Evolutionary conservation across 1,140 invertebrate species (phyloP), one percentile per base, ranked within the genome.

Genomic region (Spodoptera litura): DNA sequence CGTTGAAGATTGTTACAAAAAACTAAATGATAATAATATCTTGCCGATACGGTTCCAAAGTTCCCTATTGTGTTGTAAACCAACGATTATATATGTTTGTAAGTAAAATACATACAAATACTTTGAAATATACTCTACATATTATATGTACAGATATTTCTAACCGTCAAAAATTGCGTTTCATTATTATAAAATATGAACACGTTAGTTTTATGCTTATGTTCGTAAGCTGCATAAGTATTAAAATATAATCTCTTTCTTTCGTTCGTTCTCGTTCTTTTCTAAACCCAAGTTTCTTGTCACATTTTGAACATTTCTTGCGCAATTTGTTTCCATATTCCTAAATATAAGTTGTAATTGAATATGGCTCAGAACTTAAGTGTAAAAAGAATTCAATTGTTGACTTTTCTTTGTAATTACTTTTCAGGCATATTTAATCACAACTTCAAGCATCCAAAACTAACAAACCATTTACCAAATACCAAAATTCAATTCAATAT

Each of bases 141-240:
- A 51, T 44, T 44, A 31, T 76, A 76, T 76, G 58, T 53, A 76
- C 73, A 77, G 75, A 51, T 53, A 78, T 61, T 64, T 70, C 53
- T 68, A 58, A 71, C n/a, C 70, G 44, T 78, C 38, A 78, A 80
- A 44, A 71, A 80, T 77, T 77, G 53, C 62, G 74, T 62, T 56
- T 62, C 68, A 58, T 84, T 82, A 78, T 78, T 85, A 83, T 76
- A 81, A 84, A 81, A 86, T 84, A 86, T 84, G 85, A 86, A 86
- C 85, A 86, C 85, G 80, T 81, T 73, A 11, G 51, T 70, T 71
- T 61, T 52, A 59, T 55, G 13, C 52, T 15, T 81, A 62, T 35
- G 35, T 75, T 38, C 56, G 53, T 73, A 49, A 61, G 72, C 44
- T 27, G 25, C 59, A 71, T 58, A 75, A 75, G 56, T 73, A 59